Evolutionary conservation across 53 echinoderm and acorn worm genomes (phyloP).

Genomic region (Holothuria scabra): DNA sequence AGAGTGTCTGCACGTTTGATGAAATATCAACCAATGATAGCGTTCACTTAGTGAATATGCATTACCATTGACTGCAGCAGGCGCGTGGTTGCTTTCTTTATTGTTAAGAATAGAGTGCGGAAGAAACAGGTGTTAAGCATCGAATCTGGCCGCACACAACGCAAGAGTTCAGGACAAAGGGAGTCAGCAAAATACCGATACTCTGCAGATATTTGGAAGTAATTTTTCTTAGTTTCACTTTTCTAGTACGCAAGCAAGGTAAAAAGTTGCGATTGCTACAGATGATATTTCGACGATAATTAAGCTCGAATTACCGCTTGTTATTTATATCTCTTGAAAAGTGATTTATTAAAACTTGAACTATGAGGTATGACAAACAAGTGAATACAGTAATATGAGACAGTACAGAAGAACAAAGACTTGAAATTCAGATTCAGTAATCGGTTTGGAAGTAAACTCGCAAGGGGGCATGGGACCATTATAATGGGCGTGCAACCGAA

Average conservation of each 20-base stretch:
- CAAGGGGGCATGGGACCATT: no score
- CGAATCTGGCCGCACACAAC: conserved; percentile 38
- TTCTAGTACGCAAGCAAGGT: neutral
- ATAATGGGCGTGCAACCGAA: no score
- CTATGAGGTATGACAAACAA: conserved; percentile 11
- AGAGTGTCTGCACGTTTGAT: neutral
- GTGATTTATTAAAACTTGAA: conserved; percentile 30
- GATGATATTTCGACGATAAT: conserved; percentile 30
- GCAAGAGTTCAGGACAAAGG: conserved; percentile 25
- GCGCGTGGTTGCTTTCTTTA: conserved; percentile 30
- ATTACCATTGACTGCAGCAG: neutral
- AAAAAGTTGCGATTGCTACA: neutral
- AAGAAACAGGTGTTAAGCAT: conserved; percentile 47
- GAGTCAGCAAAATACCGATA: conserved; percentile 43
- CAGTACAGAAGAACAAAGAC: neutral
- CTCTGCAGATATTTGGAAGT: conserved; percentile 35
- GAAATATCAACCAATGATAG: conserved; percentile 1
- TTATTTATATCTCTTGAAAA: conserved; percentile 11
- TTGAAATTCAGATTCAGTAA: conserved; percentile 7
- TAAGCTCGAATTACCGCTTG: conserved; percentile 15
- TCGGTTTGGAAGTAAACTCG: no score
- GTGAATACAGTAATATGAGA: neutral
- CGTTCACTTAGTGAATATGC: conserved; percentile 20
- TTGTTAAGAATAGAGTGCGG: neutral
- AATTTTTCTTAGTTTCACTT: conserved; percentile 41